phyloP scores from a whole-genome alignment of 30 jellyfish, hydroid and myxozoan species.

The Nemopilema nomurai region DNA sequence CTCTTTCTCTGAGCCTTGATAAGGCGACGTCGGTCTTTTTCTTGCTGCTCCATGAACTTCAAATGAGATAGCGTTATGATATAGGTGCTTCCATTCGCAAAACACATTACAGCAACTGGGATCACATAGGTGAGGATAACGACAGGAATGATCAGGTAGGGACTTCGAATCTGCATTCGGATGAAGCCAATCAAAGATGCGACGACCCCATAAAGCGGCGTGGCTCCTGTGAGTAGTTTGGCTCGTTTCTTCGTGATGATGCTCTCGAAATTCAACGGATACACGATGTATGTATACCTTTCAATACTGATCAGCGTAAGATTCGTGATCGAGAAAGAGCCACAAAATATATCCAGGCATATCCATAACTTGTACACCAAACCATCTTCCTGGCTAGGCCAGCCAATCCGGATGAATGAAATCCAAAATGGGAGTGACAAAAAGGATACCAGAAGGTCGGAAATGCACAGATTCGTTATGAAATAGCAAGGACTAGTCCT shows the following conservation, averaged over 20 bases:
- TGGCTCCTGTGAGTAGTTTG: neutral
- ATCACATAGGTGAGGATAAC: neutral
- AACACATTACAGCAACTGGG: constrained; percentile 10
- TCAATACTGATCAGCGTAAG: constrained; percentile 89
- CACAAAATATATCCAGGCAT: constrained; percentile 80
- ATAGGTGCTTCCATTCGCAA: neutral
- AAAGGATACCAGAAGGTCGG: constrained; percentile 80
- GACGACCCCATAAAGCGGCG: constrained; percentile 31
- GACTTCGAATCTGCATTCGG: neutral
- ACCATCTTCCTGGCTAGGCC: constrained; percentile 66
- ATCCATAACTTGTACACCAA: constrained; percentile 54
- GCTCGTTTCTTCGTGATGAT: constrained; percentile 64
- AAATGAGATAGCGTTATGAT: neutral
- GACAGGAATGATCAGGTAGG: neutral
- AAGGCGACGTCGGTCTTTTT: neutral
- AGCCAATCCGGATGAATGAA: constrained; percentile 55
- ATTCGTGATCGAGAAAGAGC: constrained; percentile 86
- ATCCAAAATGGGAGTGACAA: constrained; percentile 86
- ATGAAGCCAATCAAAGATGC: constrained; percentile 32
- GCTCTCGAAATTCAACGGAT: constrained; percentile 47
- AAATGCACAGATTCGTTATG: constrained; percentile 84
- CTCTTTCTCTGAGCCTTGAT: neutral
- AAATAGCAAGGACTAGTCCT: constrained; percentile 65
- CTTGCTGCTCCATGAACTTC: neutral
- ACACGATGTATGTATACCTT: constrained; percentile 64